These are phyloP conservation scores for Cyphomyrus discorhynchus DNA, from an alignment of 2,113 vertebrate genomes.

Conservation along the genomic window DNA sequence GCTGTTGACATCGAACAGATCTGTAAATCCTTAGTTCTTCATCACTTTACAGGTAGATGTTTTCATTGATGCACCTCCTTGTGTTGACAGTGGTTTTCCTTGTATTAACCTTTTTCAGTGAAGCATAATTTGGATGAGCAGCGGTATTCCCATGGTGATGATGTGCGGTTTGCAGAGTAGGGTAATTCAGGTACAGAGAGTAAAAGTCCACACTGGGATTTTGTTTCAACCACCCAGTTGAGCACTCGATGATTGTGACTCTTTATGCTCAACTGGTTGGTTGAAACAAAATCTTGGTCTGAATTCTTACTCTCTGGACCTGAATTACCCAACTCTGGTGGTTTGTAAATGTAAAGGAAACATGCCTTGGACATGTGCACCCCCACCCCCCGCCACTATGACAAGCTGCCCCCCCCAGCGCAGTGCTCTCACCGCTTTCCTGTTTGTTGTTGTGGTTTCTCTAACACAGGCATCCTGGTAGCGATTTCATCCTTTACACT, in stretches of 20 bases:
- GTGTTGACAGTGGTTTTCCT: background rate
- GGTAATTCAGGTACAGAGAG: background rate
- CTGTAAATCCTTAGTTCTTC: background rate
- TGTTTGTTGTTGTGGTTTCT: constrained; percentile 39
- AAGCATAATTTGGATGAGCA: background rate
- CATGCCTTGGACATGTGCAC: background rate
- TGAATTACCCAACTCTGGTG: too few relatives aligned
- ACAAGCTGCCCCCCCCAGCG: background rate
- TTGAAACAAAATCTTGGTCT: too few relatives aligned
- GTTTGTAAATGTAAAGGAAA: background rate
- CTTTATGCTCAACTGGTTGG: too few relatives aligned
- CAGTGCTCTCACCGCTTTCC: constrained; percentile 8
- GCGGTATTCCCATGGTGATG: background rate
- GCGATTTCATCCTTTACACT: constrained; percentile 75
- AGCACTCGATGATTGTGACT: too few relatives aligned
- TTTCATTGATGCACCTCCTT: background rate
- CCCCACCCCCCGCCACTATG: background rate
- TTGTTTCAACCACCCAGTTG: too few relatives aligned
- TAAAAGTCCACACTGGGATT: too few relatives aligned
- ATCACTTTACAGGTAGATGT: background rate
- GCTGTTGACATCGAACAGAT: background rate
- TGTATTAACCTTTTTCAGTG: background rate
- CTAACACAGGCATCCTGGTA: constrained; percentile 70
- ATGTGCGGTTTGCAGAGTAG: background rate
- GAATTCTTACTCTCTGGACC: too few relatives aligned